Conservation (phyloP, 37 sponge, comb jelly and placozoan genomes). For the Lycopodina hypogea region DNA sequence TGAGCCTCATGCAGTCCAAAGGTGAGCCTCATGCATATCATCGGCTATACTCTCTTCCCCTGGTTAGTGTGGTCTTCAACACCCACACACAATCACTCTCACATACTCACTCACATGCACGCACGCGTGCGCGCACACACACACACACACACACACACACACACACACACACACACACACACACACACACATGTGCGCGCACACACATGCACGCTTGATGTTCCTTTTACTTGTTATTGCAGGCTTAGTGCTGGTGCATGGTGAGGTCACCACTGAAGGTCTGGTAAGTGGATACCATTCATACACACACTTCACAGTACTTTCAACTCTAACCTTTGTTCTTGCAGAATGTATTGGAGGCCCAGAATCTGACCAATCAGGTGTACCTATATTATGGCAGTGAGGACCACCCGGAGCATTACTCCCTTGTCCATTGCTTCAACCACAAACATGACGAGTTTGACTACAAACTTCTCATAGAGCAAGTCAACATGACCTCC, state of each 20-base stretch:
- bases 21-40: no score
- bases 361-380: constrained; percentile 76
- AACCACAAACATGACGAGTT: constrained; percentile 59
- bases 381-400: constrained; percentile 69
- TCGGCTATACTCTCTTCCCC: no score
- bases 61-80: no score
- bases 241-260: constrained; percentile 70
- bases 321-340: not conserved
- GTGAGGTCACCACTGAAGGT: constrained; percentile 46
- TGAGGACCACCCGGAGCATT: constrained; percentile 21
- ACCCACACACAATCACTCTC: no score
- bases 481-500: no score
- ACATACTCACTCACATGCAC: no score
- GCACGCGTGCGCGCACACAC: no score
- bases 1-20: no score
- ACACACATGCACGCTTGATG: not conserved
- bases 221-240: not conserved
- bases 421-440: constrained; percentile 38
- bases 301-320: not conserved
- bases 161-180: no score
- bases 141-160: no score
- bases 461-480: constrained; percentile 56
- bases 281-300: constrained; percentile 26
- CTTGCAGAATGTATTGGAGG: constrained; percentile 47
- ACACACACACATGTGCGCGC: no score